Evolutionary conservation across 2,888 invertebrate genomes (phyloP), one percentile per base, ranked within the genome.

Genomic region (Orthonevra nobilis): DNA sequence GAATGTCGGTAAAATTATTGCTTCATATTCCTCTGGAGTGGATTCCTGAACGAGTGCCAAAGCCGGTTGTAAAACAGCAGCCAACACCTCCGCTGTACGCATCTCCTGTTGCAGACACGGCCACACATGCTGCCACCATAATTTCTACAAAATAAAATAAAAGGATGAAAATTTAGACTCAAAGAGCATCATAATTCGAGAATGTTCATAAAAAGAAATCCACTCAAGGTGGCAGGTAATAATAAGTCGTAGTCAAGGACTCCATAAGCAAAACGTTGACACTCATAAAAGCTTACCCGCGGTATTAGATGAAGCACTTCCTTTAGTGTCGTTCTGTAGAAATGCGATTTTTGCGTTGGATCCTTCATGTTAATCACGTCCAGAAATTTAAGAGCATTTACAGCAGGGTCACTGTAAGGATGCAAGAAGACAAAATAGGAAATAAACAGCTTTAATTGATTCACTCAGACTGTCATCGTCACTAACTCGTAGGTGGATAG

Each of bases 91-190:
- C 77, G 94, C 93, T 17, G 94, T 93, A 84, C 93, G 92, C 89
- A 97, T 93, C 88, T 98, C 97, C 82, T 93, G 92, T 85, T 95
- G 94, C 75, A 98, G 90, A 83, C 94, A 93, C 28, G 97, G 97
- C 95, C 97, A 97, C 48, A 98, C 94, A 88, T 96, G 96, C 87
- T 96, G 96, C 91, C 96, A 97, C 92, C 97, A 95, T 54, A 98
- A 90, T 95, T 97, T 98, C 98, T 98, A 91, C 54, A 83, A 82
- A 38, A n/a, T n/a, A n/a, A n/a, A n/a, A n/a, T n/a, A n/a, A 81
- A 63, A 54, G 90, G 89, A 81, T 36, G 50, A 26, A 42, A 81
- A 73, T 63, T 42, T 36, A 46, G 50, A 61, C 28, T n/a, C n/a
- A n/a, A n/a, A n/a, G n/a, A 0, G 17, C 14, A 10, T 34, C 10